phyloP scores from a whole-genome alignment of 2,888 invertebrate species.

The Lapara coniferarum region DNA sequence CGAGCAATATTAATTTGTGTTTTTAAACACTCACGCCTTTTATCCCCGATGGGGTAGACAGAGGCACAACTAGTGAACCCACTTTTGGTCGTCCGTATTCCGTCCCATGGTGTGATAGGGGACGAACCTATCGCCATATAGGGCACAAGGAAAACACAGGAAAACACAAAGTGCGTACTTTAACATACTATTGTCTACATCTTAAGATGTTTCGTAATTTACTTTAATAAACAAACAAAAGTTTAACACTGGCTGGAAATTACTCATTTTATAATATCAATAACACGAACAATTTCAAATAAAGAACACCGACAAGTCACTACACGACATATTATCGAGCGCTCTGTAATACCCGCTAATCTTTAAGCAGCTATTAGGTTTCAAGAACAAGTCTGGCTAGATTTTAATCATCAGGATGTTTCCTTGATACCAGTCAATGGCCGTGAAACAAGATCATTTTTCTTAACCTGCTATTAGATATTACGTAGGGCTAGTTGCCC shows the following conservation, averaged over 20 bases:
- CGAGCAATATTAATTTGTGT: too few relatives aligned
- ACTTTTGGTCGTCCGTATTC: too few relatives aligned
- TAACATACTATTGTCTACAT: too few relatives aligned
- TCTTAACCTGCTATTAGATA: background rate
- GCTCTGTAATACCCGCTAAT: background rate
- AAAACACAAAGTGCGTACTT: background rate
- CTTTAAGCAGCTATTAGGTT: conserved; percentile 35
- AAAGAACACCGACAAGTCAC: background rate
- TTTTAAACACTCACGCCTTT: too few relatives aligned
- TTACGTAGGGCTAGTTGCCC: background rate
- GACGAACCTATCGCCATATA: too few relatives aligned
- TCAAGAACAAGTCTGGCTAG: conserved; percentile 36
- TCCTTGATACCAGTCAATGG: conserved; percentile 24
- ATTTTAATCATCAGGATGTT: conserved; percentile 37
- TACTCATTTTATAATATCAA: background rate
- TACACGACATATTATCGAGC: background rate
- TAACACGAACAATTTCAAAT: background rate
- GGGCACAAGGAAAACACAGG: background rate
- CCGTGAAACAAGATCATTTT: conserved; percentile 18
- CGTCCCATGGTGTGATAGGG: too few relatives aligned
- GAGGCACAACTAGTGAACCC: too few relatives aligned
- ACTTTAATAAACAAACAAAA: too few relatives aligned
- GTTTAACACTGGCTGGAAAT: too few relatives aligned
- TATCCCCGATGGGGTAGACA: too few relatives aligned
- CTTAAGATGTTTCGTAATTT: too few relatives aligned